Evolutionary conservation across 2,797 vertebrate species (phyloP), one percentile per base, ranked within the genome.

Genomic region (Scleropages formosus): DNA sequence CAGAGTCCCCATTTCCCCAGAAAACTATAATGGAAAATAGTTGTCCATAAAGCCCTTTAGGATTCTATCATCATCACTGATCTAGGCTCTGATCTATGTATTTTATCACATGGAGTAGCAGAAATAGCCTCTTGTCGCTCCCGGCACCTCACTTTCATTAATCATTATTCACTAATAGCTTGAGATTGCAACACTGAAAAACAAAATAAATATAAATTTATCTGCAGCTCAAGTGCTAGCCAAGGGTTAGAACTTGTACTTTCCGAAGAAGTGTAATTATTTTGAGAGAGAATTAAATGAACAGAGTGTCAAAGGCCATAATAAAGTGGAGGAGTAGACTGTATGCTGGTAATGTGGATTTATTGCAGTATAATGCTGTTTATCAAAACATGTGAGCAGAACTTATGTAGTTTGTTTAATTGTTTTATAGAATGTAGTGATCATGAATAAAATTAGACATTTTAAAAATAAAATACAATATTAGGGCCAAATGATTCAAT

Each of bases 111-210:
- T 51, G 70, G 77, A 70, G 73, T 76, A 24, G 51, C 78, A 78
- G 79, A 75, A 75, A 81, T 78, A 79, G 44, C 44, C 66, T 82
- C 83, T 86, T 83, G 87, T 87, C 84, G 85, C 72, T 77, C 78
- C 72, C 73, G 59, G 78, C 73, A 82, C 77, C 64, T 46, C 60
- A 73, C 76, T 72, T 67, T 53, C 49, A 75, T 73, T 85, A 82
- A 86, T 88, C 81, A 87, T 85, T 75, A 84, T 84, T 86, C 78
- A 74, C 82, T 84, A 86, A 89, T 82, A 88, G 84, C 74, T 75
- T 72, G 63, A 78, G 80, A 86, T 79, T 78, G 78, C 77, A 80
- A 85, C 64, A 73, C 80, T 78, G 79, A 82, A 75, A 83, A 78
- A 85, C 16, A 76, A 80, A 82, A 87, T 82, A 87, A 87, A 87